Percentiles rank a stretch among this genome's conserved stretches.
Conservation (phyloP, 2,113 vertebrate genomes). For the Willisornis vidua region DNA sequence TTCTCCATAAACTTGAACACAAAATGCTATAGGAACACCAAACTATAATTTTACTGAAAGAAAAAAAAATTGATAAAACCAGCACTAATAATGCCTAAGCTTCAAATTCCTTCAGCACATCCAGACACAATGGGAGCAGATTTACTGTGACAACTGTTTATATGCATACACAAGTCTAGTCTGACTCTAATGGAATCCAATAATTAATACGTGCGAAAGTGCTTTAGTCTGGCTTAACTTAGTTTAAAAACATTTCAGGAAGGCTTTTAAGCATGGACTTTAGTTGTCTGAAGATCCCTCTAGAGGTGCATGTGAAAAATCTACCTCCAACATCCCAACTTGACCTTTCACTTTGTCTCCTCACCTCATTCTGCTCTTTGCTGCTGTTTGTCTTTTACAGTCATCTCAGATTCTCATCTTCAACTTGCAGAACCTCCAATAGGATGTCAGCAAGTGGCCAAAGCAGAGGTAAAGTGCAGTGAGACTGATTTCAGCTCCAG, state of each 20-base stretch:
- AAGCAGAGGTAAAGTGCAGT: neutral
- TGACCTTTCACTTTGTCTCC: neutral
- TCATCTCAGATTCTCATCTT: neutral
- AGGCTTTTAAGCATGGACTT: neutral
- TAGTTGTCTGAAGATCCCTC: neutral
- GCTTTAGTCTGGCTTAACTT: neutral
- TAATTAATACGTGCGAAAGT: accelerated
- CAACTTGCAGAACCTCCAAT: neutral
- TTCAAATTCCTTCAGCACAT: neutral
- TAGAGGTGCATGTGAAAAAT: neutral
- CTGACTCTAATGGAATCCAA: neutral
- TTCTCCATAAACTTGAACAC: neutral
- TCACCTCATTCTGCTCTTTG: neutral
- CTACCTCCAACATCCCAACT: accelerated
- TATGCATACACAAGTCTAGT: neutral
- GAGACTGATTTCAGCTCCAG: neutral
- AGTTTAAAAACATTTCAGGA: neutral
- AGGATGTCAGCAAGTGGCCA: neutral
- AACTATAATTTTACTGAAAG: neutral
- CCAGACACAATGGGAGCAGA: neutral
- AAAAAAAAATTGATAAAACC: neutral
- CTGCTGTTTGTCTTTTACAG: neutral
- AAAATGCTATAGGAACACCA: neutral
- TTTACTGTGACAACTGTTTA: neutral
- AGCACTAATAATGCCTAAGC: neutral